These are phyloP conservation scores for Calypte anna DNA, from an alignment of 2,113 vertebrate species.

Conservation along the genomic window DNA sequence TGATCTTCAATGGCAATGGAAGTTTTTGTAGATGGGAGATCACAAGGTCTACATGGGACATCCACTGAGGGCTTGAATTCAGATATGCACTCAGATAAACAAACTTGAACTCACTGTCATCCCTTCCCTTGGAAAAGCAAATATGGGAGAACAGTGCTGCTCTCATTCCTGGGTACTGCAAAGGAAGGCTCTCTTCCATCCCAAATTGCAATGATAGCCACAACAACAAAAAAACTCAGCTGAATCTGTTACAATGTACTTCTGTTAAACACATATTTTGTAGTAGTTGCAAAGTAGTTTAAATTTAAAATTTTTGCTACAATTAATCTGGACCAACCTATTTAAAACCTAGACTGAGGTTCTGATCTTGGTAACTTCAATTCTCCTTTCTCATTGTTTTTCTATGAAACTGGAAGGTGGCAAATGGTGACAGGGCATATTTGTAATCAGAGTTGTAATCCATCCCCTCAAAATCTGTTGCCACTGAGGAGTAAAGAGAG, in stretches of 20 bases:
- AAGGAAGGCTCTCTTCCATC: background rate
- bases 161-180: background rate
- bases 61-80: background rate
- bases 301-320: background rate
- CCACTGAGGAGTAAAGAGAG: background rate
- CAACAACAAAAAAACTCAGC: background rate
- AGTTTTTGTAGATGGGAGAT: background rate
- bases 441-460: background rate
- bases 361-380: background rate
- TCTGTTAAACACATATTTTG: background rate
- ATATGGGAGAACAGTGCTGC: background rate
- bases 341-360: background rate
- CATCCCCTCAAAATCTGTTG: background rate
- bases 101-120: accelerated
- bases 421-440: background rate
- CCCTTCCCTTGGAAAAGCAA: background rate
- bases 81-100: background rate
- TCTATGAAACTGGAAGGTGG: background rate
- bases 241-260: background rate
- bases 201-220: background rate
- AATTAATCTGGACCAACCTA: background rate
- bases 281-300: background rate
- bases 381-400: background rate
- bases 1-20: background rate
- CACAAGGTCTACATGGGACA: background rate